Percentiles rank a stretch among this genome's conserved stretches.
Evolutionary conservation across 2,113 vertebrate genomes (phyloP).

Genomic region (Chionodraco myersi): DNA sequence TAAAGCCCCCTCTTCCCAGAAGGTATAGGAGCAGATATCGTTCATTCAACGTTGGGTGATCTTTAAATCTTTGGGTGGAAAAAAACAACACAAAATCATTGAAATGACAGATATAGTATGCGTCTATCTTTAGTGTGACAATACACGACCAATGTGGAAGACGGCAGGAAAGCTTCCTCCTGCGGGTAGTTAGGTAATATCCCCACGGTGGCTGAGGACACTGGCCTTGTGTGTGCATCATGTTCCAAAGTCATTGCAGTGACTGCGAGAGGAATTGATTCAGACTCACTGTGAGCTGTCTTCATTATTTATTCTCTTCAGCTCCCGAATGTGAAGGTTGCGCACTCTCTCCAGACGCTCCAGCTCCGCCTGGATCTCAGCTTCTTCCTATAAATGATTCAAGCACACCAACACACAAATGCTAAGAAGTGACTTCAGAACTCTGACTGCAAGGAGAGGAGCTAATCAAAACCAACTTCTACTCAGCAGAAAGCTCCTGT

Average conservation of each 20-base stretch:
- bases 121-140: neutral
- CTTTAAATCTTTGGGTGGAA: constrained; percentile 91
- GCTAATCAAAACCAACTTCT: constrained; percentile 66
- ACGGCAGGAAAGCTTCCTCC: neutral
- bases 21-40: constrained; percentile 97
- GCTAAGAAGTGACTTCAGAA: constrained; percentile 61
- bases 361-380: constrained; percentile 99
- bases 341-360: constrained; percentile 98
- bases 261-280: constrained; percentile 51
- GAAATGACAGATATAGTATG: neutral
- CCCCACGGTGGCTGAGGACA: neutral
- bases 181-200: neutral
- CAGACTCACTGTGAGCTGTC: constrained; percentile 98
- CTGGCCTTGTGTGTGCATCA: constrained; percentile 11
- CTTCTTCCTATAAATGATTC: constrained; percentile 95
- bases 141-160: neutral
- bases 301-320: constrained; percentile 99
- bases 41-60: constrained; percentile 98
- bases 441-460: constrained; percentile 45
- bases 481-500: constrained; percentile 43
- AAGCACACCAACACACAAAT: constrained; percentile 61
- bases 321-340: constrained; percentile 99
- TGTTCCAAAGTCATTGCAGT: constrained; percentile 41
- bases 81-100: neutral
- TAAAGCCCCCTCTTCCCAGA: constrained; percentile 97